Conservation (phyloP, 2,113 vertebrate genomes). For the Protobothrops flavoviridis region DNA sequence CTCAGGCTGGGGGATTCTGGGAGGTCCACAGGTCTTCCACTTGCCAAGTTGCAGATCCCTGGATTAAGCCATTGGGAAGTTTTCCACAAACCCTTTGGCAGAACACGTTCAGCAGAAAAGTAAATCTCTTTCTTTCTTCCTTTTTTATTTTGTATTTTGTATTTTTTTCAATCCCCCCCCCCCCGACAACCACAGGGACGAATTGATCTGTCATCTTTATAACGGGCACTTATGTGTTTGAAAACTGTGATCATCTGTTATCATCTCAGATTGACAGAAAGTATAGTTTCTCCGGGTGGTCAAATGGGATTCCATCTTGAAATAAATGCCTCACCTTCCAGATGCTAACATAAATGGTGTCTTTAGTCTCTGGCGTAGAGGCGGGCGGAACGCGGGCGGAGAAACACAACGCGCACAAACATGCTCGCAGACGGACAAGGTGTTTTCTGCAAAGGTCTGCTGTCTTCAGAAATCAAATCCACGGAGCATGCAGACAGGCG, state of each 20-base stretch:
- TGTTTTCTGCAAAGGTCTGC: neutral
- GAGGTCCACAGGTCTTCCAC: neutral
- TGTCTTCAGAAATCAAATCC: neutral
- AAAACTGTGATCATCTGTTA: constrained; percentile 34
- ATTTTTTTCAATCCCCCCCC: neutral
- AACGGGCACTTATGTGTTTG: constrained; percentile 34
- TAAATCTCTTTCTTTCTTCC: neutral
- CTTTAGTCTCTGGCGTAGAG: neutral
- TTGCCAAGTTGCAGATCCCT: neutral
- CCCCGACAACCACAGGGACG: neutral
- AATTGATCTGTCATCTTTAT: constrained; percentile 38
- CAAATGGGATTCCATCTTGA: constrained; percentile 12
- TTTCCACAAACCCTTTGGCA: neutral
- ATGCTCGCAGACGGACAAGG: too few relatives aligned
- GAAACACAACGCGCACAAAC: neutral
- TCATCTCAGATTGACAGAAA: constrained; percentile 33
- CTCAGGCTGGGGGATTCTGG: neutral
- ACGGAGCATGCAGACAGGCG: neutral
- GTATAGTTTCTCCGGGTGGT: constrained; percentile 20
- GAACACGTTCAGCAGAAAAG: neutral
- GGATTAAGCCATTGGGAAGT: neutral
- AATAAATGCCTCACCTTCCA: constrained; percentile 17
- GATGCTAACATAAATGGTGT: constrained; percentile 14
- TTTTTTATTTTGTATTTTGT: neutral
- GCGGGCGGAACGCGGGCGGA: neutral